Evolutionary conservation across 1,140 invertebrate species (phyloP).

Genomic region (Atopsyche davidsoni): DNA sequence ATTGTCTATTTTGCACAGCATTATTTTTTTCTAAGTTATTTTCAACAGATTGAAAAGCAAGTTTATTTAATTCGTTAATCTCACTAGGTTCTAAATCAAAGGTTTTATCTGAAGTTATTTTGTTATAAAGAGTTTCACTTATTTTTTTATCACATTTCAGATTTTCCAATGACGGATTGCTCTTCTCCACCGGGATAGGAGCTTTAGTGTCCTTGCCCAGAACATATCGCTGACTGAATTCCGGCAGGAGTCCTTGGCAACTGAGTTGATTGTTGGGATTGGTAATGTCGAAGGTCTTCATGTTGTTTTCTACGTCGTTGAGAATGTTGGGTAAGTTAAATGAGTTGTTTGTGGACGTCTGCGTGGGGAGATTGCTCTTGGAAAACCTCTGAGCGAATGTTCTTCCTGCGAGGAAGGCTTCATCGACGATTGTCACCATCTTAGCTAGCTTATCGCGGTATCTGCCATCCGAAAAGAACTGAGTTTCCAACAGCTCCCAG

Average conservation of each 20-base stretch:
- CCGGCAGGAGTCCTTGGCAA: conserved; percentile 23
- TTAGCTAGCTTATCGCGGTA: conserved; percentile 80
- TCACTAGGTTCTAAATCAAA: conserved; percentile 41
- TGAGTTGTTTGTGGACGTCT: conserved; percentile 2
- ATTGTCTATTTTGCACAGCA: too few species aligned
- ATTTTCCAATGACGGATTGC: conserved; percentile 9
- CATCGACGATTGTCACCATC: conserved; percentile 66
- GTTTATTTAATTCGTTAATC: conserved; percentile 43
- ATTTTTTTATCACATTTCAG: conserved; percentile 36
- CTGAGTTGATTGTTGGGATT: conserved; percentile 24
- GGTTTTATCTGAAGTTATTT: conserved; percentile 41
- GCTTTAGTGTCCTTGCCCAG: background rate
- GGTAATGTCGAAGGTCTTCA: conserved; percentile 24
- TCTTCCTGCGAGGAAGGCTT: conserved; percentile 71
- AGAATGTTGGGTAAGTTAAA: conserved; percentile 21
- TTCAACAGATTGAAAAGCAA: conserved; percentile 29
- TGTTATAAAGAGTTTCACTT: conserved; percentile 38
- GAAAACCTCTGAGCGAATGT: conserved; percentile 73
- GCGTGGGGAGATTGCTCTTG: conserved; percentile 21
- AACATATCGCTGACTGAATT: conserved; percentile 24
- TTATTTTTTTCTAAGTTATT: too few species aligned
- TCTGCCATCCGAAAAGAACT: conserved; percentile 78
- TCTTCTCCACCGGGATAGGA: background rate
- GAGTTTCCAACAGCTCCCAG: conserved; percentile 84
- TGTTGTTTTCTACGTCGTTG: background rate